These are phyloP conservation scores for Nymphalis polychloros DNA, from an alignment of 2,888 invertebrate genomes.

Conservation along the genomic window DNA sequence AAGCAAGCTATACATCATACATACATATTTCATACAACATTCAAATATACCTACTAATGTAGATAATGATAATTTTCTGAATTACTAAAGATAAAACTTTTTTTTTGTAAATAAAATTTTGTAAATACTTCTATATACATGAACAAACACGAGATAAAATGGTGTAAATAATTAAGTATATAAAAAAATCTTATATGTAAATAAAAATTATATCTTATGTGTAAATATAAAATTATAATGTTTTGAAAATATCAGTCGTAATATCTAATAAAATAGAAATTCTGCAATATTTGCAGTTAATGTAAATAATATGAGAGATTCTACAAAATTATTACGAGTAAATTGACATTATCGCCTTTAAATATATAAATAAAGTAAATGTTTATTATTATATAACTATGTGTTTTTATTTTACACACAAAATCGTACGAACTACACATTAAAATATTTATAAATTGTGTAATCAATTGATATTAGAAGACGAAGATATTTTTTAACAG, in stretches of 20 bases:
- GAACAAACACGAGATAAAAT: slow-evolving; percentile 5
- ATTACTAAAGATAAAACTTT: not conserved
- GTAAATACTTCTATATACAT: slow-evolving; percentile 4
- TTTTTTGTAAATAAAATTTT: slow-evolving; percentile 8
- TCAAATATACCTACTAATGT: slow-evolving; percentile 6
- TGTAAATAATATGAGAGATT: not conserved
- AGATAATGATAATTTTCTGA: slow-evolving; percentile 6
- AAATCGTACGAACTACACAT: not conserved
- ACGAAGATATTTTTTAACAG: not conserved
- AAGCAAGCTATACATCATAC: slow-evolving; percentile 34
- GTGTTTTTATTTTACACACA: not conserved
- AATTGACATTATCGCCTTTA: not conserved
- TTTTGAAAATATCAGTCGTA: slow-evolving; percentile 11
- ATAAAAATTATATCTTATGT: not conserved
- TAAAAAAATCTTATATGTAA: not conserved
- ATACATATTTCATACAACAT: slow-evolving; percentile 3
- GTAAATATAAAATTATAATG: not conserved
- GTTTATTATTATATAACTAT: not conserved
- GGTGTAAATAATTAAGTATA: slow-evolving; percentile 1
- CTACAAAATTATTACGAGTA: slow-evolving; percentile 9
- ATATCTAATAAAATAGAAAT: slow-evolving; percentile 7
- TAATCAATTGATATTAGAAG: not conserved
- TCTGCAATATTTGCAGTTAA: not conserved
- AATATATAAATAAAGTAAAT: not conserved
- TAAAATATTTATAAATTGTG: not conserved